Conservation (phyloP, 2,888 invertebrate genomes). For the Desoria tigrina region DNA sequence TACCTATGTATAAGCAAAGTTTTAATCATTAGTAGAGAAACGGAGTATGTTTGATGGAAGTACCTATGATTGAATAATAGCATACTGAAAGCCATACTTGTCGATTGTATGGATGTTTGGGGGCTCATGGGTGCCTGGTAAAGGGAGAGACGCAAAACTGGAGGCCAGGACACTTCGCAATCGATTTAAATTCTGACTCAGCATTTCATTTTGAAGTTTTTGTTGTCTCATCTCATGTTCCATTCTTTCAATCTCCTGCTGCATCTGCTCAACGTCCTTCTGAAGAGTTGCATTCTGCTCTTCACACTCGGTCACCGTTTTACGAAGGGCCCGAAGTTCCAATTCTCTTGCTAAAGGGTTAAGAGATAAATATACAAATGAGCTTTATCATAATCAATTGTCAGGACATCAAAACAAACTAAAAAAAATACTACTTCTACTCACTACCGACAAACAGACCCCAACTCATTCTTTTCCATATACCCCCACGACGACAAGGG, state of each 20-base stretch:
- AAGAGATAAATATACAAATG: too few species aligned
- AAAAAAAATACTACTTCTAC: too few species aligned
- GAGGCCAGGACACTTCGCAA: constrained; percentile 72
- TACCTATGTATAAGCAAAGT: constrained; percentile 59
- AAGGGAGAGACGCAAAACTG: constrained; percentile 68
- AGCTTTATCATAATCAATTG: too few species aligned
- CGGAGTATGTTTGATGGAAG: too few species aligned
- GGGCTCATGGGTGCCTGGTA: constrained; percentile 74
- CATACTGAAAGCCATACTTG: too few species aligned
- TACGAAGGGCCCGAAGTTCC: constrained; percentile 82
- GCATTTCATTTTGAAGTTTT: constrained; percentile 74
- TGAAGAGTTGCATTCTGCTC: constrained; percentile 91
- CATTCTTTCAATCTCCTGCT: constrained; percentile 80
- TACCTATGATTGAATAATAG: too few species aligned
- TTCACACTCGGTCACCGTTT: constrained; percentile 90
- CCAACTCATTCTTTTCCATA: constrained; percentile 46
- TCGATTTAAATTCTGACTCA: constrained; percentile 78
- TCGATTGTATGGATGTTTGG: constrained; percentile 84
- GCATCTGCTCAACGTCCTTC: constrained; percentile 92
- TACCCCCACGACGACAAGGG: constrained; percentile 15
- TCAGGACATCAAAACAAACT: too few species aligned
- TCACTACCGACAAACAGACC: constrained; percentile 11
- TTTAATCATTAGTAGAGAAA: too few species aligned
- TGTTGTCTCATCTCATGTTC: constrained; percentile 83
- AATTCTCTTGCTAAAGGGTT: constrained; percentile 72